phyloP scores from a whole-genome alignment of 1,140 invertebrate species.

The Melanaphis sacchari region DNA sequence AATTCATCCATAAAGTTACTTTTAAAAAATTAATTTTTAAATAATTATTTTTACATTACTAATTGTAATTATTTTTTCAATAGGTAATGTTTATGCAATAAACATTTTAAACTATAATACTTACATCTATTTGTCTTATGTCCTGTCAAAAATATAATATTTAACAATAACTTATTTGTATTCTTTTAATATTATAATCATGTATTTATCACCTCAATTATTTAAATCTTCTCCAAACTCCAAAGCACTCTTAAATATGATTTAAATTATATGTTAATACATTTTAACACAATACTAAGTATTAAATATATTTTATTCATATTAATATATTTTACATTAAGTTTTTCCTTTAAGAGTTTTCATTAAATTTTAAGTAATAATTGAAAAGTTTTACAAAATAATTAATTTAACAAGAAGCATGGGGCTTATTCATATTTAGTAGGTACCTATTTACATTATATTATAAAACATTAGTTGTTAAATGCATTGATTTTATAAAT shows the following conservation, averaged over 20 bases:
- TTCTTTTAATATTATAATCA: not conserved
- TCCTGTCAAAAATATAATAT: not conserved
- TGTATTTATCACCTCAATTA: not conserved
- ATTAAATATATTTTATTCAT: not conserved
- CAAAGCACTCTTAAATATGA: not conserved
- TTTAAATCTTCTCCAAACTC: not conserved
- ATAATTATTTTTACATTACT: not conserved
- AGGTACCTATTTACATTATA: not conserved
- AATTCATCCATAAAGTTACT: too few species aligned
- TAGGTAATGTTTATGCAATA: not conserved
- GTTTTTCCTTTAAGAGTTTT: not conserved
- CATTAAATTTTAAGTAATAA: not conserved
- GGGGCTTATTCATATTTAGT: not conserved
- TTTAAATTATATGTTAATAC: not conserved
- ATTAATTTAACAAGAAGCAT: not conserved
- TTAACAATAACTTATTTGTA: not conserved
- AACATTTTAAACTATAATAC: not conserved
- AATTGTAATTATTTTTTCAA: not conserved
- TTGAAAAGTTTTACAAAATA: slow-evolving; percentile 31
- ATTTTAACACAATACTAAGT: not conserved
- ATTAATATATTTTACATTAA: not conserved
- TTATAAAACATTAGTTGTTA: not conserved
- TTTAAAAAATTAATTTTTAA: too few species aligned
- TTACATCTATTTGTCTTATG: not conserved
- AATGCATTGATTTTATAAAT: not conserved